Conservation (phyloP, 2,888 invertebrate genomes). For the Leucoma salicis region DNA sequence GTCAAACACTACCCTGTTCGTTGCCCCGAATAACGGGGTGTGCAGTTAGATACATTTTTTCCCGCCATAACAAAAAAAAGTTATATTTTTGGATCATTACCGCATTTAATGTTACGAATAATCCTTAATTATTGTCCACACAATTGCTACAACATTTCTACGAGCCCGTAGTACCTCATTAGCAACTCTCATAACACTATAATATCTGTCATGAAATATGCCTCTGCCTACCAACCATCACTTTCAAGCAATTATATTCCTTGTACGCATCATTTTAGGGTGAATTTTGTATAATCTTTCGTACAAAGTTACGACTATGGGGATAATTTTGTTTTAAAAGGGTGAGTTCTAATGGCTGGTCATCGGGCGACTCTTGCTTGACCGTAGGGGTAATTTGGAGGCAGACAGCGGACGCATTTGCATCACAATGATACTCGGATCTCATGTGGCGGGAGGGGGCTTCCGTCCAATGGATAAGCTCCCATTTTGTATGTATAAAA, state of each 20-base stretch:
- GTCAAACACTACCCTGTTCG: no score
- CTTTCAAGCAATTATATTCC: constrained; percentile 41
- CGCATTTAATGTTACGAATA: constrained; percentile 52
- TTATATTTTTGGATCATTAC: constrained; percentile 57
- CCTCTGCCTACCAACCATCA: constrained; percentile 45
- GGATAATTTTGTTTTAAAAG: constrained; percentile 69
- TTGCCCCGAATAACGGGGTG: no score
- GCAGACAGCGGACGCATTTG: constrained; percentile 80
- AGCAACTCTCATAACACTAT: constrained; percentile 73
- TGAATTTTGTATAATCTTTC: constrained; percentile 42
- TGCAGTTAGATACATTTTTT: no score
- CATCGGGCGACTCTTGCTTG: constrained; percentile 70
- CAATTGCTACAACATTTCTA: constrained; percentile 66
- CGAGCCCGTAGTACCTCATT: constrained; percentile 65
- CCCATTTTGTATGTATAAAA: constrained; percentile 64
- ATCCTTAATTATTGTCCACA: constrained; percentile 73
- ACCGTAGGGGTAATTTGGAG: constrained; percentile 79
- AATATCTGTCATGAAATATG: constrained; percentile 76
- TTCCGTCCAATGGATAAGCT: constrained; percentile 72
- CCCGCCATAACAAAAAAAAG: no score
- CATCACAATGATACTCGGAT: constrained; percentile 76
- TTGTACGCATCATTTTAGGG: constrained; percentile 41
- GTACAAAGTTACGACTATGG: constrained; percentile 40
- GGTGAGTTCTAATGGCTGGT: constrained; percentile 76
- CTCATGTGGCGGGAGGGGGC: constrained; percentile 54